Evolutionary conservation across 2,888 invertebrate genomes (phyloP), one percentile per base, ranked within the genome.

Genomic region (Hedya salicella): DNA sequence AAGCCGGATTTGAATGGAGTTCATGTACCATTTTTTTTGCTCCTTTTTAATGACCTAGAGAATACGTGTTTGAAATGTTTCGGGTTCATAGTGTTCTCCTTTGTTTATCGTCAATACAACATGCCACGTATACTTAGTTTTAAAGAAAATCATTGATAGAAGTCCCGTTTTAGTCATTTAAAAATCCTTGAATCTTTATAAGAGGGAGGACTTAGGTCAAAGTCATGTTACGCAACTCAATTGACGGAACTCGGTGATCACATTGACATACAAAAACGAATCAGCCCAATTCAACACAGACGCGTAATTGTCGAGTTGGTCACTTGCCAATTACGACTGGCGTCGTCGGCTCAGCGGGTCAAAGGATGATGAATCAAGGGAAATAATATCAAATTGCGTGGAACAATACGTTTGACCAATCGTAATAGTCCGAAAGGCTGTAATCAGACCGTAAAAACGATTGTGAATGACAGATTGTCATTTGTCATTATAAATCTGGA

Each of bases 281-380:
- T 60, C 65, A 53, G 39, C 66, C 54, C 48, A 61, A 54, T 66
- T 66, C 66, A 53, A 40, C 52, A 36, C 56, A 42, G 19, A 61
- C 46, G 53, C 60, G 61, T 36, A 66, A 61, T 66, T 66, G 40
- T 42, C 32, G 36, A 25, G 60, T 61, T 66, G 61, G 61, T 13
- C 66, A 66, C 66, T 66, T 66, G 61, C 66, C 66, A 66, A 66
- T 66, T 66, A 66, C 60, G 14, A 13, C 25, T 62, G 53, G 53
- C 49, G 61, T 17, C 32, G 21, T 17, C 32, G 21, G 60, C 48
- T 59, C 32, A 54, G 19, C 25, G 60, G 66, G 66, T 66, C 66
- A 61, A 16, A 61, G 60, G 48, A 61, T 49, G 53, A 61, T 66
- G 66, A 66, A 66, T 66, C 66, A 66, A 66, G 39, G 53, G 17